Evolutionary conservation across 1,140 invertebrate species (phyloP), one percentile per base, ranked within the genome.

Genomic region (Penaeus indicus): DNA sequence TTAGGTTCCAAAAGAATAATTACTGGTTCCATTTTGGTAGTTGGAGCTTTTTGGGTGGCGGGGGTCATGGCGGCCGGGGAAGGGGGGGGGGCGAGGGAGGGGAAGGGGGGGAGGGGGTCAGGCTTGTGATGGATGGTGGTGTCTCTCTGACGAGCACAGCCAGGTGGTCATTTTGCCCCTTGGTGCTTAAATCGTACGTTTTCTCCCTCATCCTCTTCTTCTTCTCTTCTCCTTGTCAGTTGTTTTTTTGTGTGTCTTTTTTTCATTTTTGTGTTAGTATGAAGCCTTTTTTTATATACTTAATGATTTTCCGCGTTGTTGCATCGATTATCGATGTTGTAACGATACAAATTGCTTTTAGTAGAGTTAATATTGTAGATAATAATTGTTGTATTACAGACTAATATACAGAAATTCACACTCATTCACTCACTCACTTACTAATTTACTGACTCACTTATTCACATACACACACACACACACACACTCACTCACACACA

Each of bases 121-220:
- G 75, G 38, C 18, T 22, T 54, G 38, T 78, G 75, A 78, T 78
- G 75, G 75, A 78, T 78, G 75, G 32, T 47, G 38, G 32, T 78
- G 75, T 78, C 75, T 78, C 75, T 78, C 32, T 78, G 75, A 78
- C 75, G 75, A 78, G 54, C 75, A 78, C 54, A 54, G 19, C 75
- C 75, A 38, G 54, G 25, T 78, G 54, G 54, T 54, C 54, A 54
- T 54, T 54, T 54, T 11, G 54, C 54, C 54, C 16, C 54, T 54
- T 13, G 54, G 16, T 54, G 54, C 54, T 54, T 11, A 16, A 54
- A 13, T 54, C 54, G 54, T 54, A 38, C 54, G 8, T 22, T 54
- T 54, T 78, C 75, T 47, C 32, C 25, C 75, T 78, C 75, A 21
- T 78, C 75, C 22, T 78, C 75, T 16, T 47, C 75, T 54, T 42